Evolutionary conservation across 1,140 invertebrate genomes (phyloP), one percentile per base, ranked within the genome.

Genomic region (Drosophila busckii): DNA sequence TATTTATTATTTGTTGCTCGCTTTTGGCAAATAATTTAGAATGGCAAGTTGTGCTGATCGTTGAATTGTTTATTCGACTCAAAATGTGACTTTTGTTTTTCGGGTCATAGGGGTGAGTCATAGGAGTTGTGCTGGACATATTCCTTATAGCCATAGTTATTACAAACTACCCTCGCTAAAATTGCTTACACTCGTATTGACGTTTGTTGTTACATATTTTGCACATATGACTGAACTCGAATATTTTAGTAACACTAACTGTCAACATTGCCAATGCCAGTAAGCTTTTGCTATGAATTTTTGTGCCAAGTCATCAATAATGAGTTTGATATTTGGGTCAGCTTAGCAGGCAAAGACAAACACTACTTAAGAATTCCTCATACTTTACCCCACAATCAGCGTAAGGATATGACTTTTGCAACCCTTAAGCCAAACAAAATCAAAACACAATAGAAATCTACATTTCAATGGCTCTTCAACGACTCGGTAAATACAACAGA

Each of bases 1-100:
- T 53, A 42, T 71, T 69, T 76, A 70, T 70, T 76, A 73, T 80
- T 80, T 78, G 52, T 50, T 56, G 37, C 50, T 40, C 40, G 45
- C 26, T 50, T 35, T 26, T 28, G 25, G 20, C 44, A 37, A 75
- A 75, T 73, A 54, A 73, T 73, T 63, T 76, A 66, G 56, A 66
- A 61, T 56, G 50, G 31, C 55, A 59, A 64, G 22, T 76, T 76
- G 35, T 70, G 54, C 52, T 44, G 37, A 15, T 56, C 35, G 19
- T 55, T 52, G 29, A 49, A 45, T 66, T 70, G 35, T 50, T 55
- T 59, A 45, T 41, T 53, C 45, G 55, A 19, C 13, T 34, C 42
- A 23, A 42, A 28, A 37, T 17, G 4, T 26, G 22, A 40, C 41
- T 28, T 50, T 12, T 23, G 9, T 32, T 32, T 56, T 42, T 25